Evolutionary conservation across 2,888 invertebrate species (phyloP).

Genomic region (Eremobia ochroleuca): DNA sequence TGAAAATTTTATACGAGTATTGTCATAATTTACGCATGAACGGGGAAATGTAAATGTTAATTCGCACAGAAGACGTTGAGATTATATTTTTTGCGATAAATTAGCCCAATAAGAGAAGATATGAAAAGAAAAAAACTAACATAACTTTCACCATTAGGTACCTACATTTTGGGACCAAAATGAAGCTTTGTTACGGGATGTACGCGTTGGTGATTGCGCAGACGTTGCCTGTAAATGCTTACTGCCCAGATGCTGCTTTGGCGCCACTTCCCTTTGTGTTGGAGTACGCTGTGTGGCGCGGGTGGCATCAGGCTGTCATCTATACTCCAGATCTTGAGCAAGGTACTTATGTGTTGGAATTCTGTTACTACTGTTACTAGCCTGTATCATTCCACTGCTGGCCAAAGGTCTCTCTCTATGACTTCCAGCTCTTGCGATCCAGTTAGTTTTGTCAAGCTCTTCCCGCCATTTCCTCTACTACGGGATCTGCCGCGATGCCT

Average conservation of each 20-base stretch:
- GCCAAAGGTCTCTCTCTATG: background rate
- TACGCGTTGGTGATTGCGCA: slow-evolving; percentile 10
- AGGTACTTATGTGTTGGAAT: slow-evolving; percentile 73
- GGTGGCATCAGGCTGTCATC: slow-evolving; percentile 89
- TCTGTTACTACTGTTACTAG: background rate
- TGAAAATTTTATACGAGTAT: background rate
- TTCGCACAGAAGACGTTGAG: too few species aligned
- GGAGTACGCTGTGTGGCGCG: slow-evolving; percentile 90
- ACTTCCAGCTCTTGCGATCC: background rate
- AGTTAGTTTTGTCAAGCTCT: background rate
- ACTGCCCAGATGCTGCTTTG: slow-evolving; percentile 73
- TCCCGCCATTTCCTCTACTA: background rate
- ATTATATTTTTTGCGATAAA: background rate
- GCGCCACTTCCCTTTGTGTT: slow-evolving; percentile 85
- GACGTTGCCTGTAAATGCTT: slow-evolving; percentile 37
- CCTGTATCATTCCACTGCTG: background rate
- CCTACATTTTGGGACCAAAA: slow-evolving; percentile 1
- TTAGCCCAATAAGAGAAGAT: too few species aligned
- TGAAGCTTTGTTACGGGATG: slow-evolving; percentile 24
- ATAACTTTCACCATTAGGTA: background rate
- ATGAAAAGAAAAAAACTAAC: background rate
- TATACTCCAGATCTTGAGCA: slow-evolving; percentile 82
- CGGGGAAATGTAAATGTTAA: background rate
- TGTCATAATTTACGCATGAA: background rate
- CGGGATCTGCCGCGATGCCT: background rate